Conservation (phyloP, 1,140 invertebrate genomes). For the Mizuhopecten yessoensis region DNA sequence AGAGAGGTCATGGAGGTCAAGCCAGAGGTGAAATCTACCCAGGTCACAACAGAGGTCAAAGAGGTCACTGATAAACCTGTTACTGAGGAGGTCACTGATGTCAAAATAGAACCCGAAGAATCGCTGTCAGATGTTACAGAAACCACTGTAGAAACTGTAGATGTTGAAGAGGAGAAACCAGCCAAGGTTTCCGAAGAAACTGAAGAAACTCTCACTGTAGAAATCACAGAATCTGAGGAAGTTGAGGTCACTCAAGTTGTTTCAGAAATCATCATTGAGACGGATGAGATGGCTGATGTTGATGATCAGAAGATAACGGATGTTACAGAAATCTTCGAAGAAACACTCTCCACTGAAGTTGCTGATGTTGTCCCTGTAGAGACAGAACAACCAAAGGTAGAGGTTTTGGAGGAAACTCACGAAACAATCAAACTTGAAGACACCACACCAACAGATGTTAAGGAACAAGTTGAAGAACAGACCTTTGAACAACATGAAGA, state of each 20-base stretch:
- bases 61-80: slow-evolving; percentile 6
- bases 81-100: slow-evolving; percentile 25
- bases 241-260: slow-evolving; percentile 48
- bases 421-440: not conserved
- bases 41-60: slow-evolving; percentile 36
- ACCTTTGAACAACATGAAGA: slow-evolving; percentile 37
- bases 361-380: slow-evolving; percentile 42
- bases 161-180: slow-evolving; percentile 54
- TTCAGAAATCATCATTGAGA: slow-evolving; percentile 53
- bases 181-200: slow-evolving; percentile 51
- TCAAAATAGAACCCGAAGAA: slow-evolving; percentile 40
- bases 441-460: not conserved
- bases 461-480: slow-evolving; percentile 10
- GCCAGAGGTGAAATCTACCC: not conserved
- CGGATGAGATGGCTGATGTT: not conserved
- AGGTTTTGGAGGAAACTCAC: not conserved
- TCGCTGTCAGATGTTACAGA: slow-evolving; percentile 54
- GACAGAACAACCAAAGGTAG: not conserved
- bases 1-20: slow-evolving; percentile 25
- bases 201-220: slow-evolving; percentile 55
- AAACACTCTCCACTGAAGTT: slow-evolving; percentile 47
- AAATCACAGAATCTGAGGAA: slow-evolving; percentile 42
- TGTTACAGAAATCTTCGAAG: slow-evolving; percentile 42
- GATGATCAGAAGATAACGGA: not conserved
- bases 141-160: slow-evolving; percentile 53